A percentile compares a stretch with the other conserved stretches of the same genome.
These are phyloP conservation scores for Macrosteles quadrilineatus DNA, from an alignment of 1,140 invertebrate species.

Conservation along the genomic window DNA sequence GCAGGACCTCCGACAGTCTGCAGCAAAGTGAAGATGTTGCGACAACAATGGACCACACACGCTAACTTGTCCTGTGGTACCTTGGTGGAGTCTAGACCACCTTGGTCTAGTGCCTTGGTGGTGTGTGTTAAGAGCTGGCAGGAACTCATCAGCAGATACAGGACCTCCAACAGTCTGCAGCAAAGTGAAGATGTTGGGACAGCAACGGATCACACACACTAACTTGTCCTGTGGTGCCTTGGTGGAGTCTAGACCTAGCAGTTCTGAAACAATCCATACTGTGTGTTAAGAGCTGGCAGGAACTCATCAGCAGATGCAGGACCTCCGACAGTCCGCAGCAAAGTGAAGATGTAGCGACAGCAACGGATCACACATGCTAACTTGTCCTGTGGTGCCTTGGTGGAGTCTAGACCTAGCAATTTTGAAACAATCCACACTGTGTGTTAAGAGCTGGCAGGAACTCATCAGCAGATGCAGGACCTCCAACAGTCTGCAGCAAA, in stretches of 20 bases:
- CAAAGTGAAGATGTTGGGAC: slow-evolving; percentile 87
- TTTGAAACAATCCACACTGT: no score
- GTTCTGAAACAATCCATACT: slow-evolving; percentile 64
- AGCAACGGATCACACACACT: slow-evolving; percentile 86
- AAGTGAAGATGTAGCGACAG: slow-evolving; percentile 87
- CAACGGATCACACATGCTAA: slow-evolving; percentile 88
- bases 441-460: slow-evolving; percentile 96
- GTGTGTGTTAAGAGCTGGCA: slow-evolving; percentile 95
- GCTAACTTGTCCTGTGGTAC: slow-evolving; percentile 93
- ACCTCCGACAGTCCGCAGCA: slow-evolving; percentile 73
- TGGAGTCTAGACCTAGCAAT: slow-evolving; percentile 91
- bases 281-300: slow-evolving; percentile 80
- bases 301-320: slow-evolving; percentile 97
- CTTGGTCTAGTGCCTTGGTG: no score
- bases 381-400: slow-evolving; percentile 90
- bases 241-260: slow-evolving; percentile 92
- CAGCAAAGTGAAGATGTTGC: slow-evolving; percentile 87
- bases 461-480: slow-evolving; percentile 93
- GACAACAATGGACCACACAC: slow-evolving; percentile 87
- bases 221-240: slow-evolving; percentile 93
- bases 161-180: slow-evolving; percentile 75
- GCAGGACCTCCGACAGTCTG: slow-evolving; percentile 75
- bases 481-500: slow-evolving; percentile 74
- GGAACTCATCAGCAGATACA: slow-evolving; percentile 95
- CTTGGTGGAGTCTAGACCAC: slow-evolving; percentile 91